Conservation (phyloP, 2,797 vertebrate species). For the Sebastes taczanowskii region DNA sequence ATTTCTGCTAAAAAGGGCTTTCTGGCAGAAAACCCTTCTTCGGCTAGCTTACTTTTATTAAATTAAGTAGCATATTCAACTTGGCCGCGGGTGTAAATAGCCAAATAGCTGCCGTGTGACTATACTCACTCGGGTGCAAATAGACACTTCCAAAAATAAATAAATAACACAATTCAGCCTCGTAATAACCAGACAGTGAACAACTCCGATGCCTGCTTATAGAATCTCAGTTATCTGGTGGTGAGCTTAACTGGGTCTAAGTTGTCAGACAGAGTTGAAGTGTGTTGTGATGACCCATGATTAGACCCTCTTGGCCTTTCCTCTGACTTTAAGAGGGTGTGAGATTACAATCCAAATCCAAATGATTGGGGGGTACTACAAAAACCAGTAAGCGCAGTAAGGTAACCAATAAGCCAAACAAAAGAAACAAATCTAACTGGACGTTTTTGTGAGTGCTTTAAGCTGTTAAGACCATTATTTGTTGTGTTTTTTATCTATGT, state of each 20-base stretch:
- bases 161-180: not conserved
- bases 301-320: conserved; percentile 65
- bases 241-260: conserved; percentile 24
- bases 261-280: conserved; percentile 62
- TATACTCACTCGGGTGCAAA: too few relatives aligned
- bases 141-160: not conserved
- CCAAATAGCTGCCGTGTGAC: too few relatives aligned
- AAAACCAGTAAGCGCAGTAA: not conserved
- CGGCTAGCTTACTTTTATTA: too few relatives aligned
- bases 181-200: not conserved
- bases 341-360: conserved; percentile 13
- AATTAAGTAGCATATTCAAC: too few relatives aligned
- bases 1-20: too few relatives aligned
- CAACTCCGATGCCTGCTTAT: not conserved
- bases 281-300: conserved; percentile 63
- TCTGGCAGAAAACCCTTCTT: too few relatives aligned
- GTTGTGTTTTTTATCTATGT: not conserved
- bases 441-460: not conserved
- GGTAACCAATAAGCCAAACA: not conserved
- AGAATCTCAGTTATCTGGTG: conserved; percentile 43
- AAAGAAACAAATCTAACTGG: not conserved
- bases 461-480: not conserved
- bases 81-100: too few relatives aligned
- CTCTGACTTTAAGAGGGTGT: conserved; percentile 42
- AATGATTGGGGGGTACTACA: not conserved